These are phyloP conservation scores for Heliconius melpomene DNA, from an alignment of 1,140 invertebrate genomes.

Conservation along the genomic window DNA sequence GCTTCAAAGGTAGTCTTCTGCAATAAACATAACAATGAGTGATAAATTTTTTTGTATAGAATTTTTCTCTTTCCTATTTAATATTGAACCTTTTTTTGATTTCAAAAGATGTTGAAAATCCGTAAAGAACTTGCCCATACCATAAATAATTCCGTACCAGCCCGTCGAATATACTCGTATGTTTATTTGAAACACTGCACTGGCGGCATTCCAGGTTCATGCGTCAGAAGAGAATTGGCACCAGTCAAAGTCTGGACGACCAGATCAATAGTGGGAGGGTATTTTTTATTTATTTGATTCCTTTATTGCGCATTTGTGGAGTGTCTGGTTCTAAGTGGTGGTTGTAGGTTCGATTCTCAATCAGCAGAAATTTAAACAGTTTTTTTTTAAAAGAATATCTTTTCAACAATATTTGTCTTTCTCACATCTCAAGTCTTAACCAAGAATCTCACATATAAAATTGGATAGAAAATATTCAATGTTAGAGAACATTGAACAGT, in stretches of 20 bases:
- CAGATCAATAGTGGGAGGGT: background rate
- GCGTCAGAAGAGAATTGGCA: slow-evolving; percentile 37
- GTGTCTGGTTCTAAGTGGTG: background rate
- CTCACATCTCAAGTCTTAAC: background rate
- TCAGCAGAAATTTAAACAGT: background rate
- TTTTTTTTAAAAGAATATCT: background rate
- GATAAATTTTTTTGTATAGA: too few species aligned
- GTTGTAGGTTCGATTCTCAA: background rate
- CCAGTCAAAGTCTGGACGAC: slow-evolving; percentile 7
- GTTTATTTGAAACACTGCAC: slow-evolving; percentile 39
- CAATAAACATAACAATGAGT: too few species aligned
- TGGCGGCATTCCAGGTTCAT: slow-evolving; percentile 55
- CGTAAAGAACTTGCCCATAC: background rate
- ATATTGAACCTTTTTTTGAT: background rate
- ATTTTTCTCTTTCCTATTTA: too few species aligned
- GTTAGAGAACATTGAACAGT: background rate
- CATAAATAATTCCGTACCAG: background rate
- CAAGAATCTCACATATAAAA: background rate
- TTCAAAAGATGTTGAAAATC: background rate
- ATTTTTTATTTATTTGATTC: background rate
- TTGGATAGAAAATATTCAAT: background rate
- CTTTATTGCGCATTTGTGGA: background rate
- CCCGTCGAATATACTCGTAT: background rate
- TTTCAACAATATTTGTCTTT: background rate
- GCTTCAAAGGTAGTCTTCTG: too few species aligned